Percentiles rank a stretch among this genome's conserved stretches.
phyloP scores from a whole-genome alignment of 2,888 invertebrate species.

The Gymnosoma rotundatum region DNA sequence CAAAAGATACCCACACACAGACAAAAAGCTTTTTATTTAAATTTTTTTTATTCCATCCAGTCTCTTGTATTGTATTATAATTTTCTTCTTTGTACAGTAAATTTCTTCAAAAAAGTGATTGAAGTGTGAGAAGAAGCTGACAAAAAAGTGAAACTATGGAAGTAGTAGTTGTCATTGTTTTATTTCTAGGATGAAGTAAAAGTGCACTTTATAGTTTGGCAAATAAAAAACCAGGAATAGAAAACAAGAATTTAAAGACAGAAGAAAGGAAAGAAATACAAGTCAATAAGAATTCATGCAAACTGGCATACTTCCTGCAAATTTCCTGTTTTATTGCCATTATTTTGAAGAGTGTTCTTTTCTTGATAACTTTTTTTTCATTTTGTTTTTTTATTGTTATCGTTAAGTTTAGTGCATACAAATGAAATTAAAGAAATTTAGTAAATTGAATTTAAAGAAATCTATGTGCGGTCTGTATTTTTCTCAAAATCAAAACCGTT shows the following conservation, averaged over 20 bases:
- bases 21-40: neutral
- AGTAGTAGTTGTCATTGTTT: slow-evolving; percentile 33
- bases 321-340: slow-evolving; percentile 57
- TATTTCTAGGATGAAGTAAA: slow-evolving; percentile 57
- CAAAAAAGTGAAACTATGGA: slow-evolving; percentile 64
- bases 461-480: neutral
- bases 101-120: slow-evolving; percentile 29
- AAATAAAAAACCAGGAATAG: slow-evolving; percentile 53
- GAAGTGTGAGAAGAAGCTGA: slow-evolving; percentile 9
- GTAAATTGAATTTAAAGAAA: slow-evolving; percentile 15
- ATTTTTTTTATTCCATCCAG: slow-evolving; percentile 8
- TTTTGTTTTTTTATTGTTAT: neutral
- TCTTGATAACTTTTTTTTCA: slow-evolving; percentile 30
- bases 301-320: slow-evolving; percentile 72
- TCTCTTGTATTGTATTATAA: slow-evolving; percentile 41
- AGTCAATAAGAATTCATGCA: slow-evolving; percentile 49
- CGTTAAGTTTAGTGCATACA: slow-evolving; percentile 41
- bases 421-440: neutral
- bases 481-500: too few relatives aligned
- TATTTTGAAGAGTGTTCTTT: slow-evolving; percentile 44
- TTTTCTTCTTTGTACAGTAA: slow-evolving; percentile 39
- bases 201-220: slow-evolving; percentile 64
- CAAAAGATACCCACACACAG: neutral
- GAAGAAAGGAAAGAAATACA: slow-evolving; percentile 1
- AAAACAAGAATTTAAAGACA: neutral